phyloP scores from a whole-genome alignment of 2,797 vertebrate genomes.

The Simalia tracyae region DNA sequence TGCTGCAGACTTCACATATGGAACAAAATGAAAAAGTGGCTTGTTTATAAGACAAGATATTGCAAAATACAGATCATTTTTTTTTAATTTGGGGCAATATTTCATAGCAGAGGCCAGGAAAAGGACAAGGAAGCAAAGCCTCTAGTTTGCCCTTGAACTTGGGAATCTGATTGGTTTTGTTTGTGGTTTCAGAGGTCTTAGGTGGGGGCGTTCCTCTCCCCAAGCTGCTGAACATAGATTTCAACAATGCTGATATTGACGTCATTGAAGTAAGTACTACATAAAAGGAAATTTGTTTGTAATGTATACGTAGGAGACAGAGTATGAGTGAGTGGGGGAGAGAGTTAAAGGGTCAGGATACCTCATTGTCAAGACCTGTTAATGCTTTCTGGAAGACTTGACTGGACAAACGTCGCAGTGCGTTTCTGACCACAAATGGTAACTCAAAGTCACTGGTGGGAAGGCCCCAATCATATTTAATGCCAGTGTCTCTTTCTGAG shows the following conservation, averaged over 20 bases:
- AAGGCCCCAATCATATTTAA: too few relatives aligned
- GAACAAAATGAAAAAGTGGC: too few relatives aligned
- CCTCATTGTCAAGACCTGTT: background rate
- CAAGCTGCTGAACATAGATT: slow-evolving; percentile 67
- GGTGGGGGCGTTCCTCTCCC: slow-evolving; percentile 63
- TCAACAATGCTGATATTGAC: slow-evolving; percentile 50
- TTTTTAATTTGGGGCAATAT: background rate
- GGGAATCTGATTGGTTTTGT: rapidly evolving
- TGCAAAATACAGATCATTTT: background rate
- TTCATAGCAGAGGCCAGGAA: background rate
- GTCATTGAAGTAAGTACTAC: slow-evolving; percentile 66
- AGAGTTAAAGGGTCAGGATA: background rate
- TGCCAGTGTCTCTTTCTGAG: too few relatives aligned
- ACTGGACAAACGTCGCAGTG: background rate
- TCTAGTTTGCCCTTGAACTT: rapidly evolving
- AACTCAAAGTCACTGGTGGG: too few relatives aligned
- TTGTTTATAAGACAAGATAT: too few relatives aligned
- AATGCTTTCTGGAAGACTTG: background rate
- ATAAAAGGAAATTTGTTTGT: background rate
- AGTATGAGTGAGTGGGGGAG: background rate
- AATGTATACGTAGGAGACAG: background rate
- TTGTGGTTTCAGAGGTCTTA: slow-evolving; percentile 50
- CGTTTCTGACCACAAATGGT: too few relatives aligned
- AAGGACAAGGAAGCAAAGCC: too few relatives aligned
- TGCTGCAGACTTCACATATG: background rate